Percentiles rank a stretch among this genome's conserved stretches.
Evolutionary conservation across 2,888 invertebrate species (phyloP).

Genomic region (Cepaea hortensis): DNA sequence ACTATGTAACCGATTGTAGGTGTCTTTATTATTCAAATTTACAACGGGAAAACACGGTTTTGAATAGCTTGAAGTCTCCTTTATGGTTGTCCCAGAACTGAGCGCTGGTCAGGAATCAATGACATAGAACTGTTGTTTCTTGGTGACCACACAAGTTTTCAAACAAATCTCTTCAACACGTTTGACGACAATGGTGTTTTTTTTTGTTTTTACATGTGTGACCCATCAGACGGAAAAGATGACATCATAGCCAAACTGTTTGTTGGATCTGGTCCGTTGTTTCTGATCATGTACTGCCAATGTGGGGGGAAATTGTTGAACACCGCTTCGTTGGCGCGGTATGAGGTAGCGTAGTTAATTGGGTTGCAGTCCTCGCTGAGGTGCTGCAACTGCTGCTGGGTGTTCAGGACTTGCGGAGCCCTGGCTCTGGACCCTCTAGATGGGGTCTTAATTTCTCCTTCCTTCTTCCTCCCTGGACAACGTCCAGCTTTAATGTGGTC

Average conservation of each 20-base stretch:
- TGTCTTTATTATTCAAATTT: too few relatives aligned
- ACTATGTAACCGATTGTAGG: too few relatives aligned
- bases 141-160: too few relatives aligned
- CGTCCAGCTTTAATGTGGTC: conserved; percentile 45
- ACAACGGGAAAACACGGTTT: too few relatives aligned
- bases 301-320: conserved; percentile 10
- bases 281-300: conserved; percentile 34
- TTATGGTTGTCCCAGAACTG: too few relatives aligned
- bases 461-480: conserved; percentile 43
- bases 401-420: not conserved
- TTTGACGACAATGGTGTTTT: too few relatives aligned
- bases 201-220: too few relatives aligned
- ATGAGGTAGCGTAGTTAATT: conserved; percentile 11
- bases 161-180: too few relatives aligned
- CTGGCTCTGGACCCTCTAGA: not conserved
- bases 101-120: too few relatives aligned
- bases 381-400: not conserved
- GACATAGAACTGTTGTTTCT: too few relatives aligned
- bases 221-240: not conserved
- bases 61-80: too few relatives aligned
- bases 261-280: not conserved
- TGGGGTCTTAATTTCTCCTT: conserved; percentile 9
- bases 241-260: not conserved
- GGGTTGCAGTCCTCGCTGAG: conserved; percentile 2
- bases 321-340: conserved; percentile 4